Conservation (phyloP, 35 echinoderm and acorn worm genomes). For the Strongylocentrotus purpuratus region DNA sequence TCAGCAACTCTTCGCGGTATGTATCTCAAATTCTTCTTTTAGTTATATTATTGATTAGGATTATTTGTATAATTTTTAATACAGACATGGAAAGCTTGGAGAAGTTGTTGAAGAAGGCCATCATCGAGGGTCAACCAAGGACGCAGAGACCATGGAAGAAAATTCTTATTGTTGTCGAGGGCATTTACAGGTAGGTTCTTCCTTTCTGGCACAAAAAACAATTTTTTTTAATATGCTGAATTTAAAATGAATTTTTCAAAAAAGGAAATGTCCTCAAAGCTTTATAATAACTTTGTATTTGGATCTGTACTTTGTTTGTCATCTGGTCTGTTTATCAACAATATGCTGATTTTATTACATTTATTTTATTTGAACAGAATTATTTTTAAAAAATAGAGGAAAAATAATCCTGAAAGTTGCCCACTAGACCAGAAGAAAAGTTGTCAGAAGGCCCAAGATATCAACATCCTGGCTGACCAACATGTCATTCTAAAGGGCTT, state of each 20-base stretch:
- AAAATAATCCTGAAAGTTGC: too few relatives aligned
- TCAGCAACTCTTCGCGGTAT: too few relatives aligned
- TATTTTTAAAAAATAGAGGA: too few relatives aligned
- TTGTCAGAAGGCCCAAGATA: too few relatives aligned
- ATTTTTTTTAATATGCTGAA: not conserved
- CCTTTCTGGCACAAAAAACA: not conserved
- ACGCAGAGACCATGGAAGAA: conserved; percentile 92
- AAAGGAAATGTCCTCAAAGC: not conserved
- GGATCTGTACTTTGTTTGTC: too few relatives aligned
- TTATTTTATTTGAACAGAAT: too few relatives aligned
- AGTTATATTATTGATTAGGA: not conserved
- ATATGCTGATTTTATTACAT: too few relatives aligned
- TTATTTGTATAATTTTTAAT: not conserved
- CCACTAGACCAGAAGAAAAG: too few relatives aligned
- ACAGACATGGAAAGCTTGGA: conserved; percentile 82
- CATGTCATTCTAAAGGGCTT: too few relatives aligned
- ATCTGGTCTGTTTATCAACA: too few relatives aligned
- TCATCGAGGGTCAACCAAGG: conserved; percentile 78
- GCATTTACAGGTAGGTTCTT: conserved; percentile 84
- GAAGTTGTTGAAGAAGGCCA: conserved; percentile 66
- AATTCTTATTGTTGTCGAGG: conserved; percentile 87
- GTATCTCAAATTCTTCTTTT: too few relatives aligned
- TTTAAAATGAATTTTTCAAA: not conserved
- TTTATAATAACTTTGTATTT: not conserved
- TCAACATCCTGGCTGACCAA: too few relatives aligned